Base-by-base conservation (phyloP, 2,888 invertebrate species). In the Tanypteryx hageni region DNA sequence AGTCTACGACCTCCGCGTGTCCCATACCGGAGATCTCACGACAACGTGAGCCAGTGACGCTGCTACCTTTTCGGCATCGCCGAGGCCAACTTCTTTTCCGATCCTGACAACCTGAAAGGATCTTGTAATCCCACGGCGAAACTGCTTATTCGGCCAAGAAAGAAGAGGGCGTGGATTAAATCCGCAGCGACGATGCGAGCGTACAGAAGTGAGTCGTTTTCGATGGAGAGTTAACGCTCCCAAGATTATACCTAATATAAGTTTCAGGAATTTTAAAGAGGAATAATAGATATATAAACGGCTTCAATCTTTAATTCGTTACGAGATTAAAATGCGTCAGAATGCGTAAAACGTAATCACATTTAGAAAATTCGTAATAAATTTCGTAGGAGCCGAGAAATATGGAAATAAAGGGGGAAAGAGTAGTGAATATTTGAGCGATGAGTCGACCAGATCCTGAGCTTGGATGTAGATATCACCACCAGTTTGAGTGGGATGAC, bases 401-500 rank as follows among this genome's bases (percentile, higher is more conserved):
- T 44, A 44, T 44, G 44, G 44, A 5, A 44, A 44, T 44, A 44
- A 44, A 44, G 44, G 44, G 44, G 44, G 3, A 44, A 44, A 44
- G 44, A 44, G 3, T 44, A 5, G 44, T 16, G 57, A 31, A 64
- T 18, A 44, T 61, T n/a, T 61, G 16, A 11, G 59, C 58, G 44
- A 61, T 61, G 59, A 64, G 31, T 58, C n/a, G 10, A 13, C 31
- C 82, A 31, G 82, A 31, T 14, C 9, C 58, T 61, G 89, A 64
- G n/a, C 44, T 59, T 61, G 31, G 14, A 16, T 86, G 89, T n/a
- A 76, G 56, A 89, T 89, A 64, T 89, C 89, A 89, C 64, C 89
- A 68, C 64, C 64, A 64, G 89, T 86, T 86, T 86, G 86, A 61
- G 86, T 27, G 59, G 27, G 44, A 89, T 89, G 68, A 89, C 89